Conservation (phyloP, 2,113 vertebrate species). For the Pristiophorus japonicus region DNA sequence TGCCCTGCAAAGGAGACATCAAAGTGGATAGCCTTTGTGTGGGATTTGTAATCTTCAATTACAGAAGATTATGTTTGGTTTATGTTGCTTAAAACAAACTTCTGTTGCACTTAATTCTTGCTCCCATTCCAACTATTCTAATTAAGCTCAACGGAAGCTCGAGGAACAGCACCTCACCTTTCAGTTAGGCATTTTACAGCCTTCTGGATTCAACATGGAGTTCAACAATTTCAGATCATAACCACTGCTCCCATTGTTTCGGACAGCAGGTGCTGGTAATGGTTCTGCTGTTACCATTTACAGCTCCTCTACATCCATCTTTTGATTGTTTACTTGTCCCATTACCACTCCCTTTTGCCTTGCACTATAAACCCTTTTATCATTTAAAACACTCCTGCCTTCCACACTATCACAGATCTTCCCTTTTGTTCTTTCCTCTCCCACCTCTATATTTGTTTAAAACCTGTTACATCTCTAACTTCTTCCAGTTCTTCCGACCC, state of each 20-base stretch:
- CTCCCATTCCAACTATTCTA: neutral
- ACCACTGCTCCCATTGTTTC: neutral
- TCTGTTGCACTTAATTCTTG: neutral
- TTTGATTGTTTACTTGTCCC: neutral
- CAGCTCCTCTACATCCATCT: neutral
- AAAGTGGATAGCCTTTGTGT: neutral
- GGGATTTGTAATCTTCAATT: constrained; percentile 31
- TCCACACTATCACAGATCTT: neutral
- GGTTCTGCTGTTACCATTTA: neutral
- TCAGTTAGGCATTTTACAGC: neutral
- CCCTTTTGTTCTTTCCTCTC: neutral
- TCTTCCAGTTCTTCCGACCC: neutral
- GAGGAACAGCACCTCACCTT: neutral
- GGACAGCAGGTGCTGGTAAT: neutral
- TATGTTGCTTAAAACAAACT: neutral
- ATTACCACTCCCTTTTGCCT: neutral
- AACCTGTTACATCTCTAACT: neutral
- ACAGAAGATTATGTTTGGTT: constrained; percentile 29
- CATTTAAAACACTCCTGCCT: neutral
- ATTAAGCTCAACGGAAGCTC: neutral
- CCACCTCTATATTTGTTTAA: neutral
- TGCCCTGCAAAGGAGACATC: neutral
- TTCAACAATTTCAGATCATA: neutral
- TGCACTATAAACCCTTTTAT: neutral
- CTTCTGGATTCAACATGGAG: neutral